Evolutionary conservation across 2,797 vertebrate genomes (phyloP), one percentile per base, ranked within the genome.

Genomic region (Crocodylus rhombifer): DNA sequence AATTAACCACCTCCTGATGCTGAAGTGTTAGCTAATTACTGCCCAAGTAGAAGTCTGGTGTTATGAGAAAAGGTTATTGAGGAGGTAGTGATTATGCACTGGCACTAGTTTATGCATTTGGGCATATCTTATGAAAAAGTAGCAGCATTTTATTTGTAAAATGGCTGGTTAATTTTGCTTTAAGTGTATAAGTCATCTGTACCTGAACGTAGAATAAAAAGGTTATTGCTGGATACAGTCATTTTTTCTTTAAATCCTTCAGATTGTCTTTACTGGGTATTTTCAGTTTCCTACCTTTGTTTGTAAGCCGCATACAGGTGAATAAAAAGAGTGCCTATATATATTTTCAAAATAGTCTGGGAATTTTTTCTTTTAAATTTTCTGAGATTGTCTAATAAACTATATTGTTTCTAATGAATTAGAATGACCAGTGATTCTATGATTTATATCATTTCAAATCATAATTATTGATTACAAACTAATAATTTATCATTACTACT

Each of bases 81-180:
- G 83, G 90, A n/a, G 30, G 56, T 74, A 7, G 67, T 23, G 15
- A 17, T 92, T 92, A 71, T 88, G 42, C 92, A 82, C 57, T 21
- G 77, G 73, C 82, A 75, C 61, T 1, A 2, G 84, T 64, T 77
- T 90, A 63, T 1, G 0, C 60, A 33, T 69, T 94, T 88, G 55
- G 71, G 65, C 63, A 5, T 42, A 78, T 7, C 84, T 80, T 92
- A 74, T 91, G 74, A 71, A 89, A 93, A 77, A 36, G 0, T 30
- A 86, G 80, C 82, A 87, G 62, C 84, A 74, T 79, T 51, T 84
- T 84, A 26, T 91, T 92, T 94, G 65, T 85, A 96, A 51, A 74
- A 55, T 82, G 93, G 77, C 83, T 95, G 79, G 63, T 75, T 95
- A 65, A 89, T 89, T 91, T 95, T 95, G 80, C 83, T 92, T 75